Evolutionary conservation across 2,797 vertebrate species (phyloP).

Genomic region (Cheirogaleus major): DNA sequence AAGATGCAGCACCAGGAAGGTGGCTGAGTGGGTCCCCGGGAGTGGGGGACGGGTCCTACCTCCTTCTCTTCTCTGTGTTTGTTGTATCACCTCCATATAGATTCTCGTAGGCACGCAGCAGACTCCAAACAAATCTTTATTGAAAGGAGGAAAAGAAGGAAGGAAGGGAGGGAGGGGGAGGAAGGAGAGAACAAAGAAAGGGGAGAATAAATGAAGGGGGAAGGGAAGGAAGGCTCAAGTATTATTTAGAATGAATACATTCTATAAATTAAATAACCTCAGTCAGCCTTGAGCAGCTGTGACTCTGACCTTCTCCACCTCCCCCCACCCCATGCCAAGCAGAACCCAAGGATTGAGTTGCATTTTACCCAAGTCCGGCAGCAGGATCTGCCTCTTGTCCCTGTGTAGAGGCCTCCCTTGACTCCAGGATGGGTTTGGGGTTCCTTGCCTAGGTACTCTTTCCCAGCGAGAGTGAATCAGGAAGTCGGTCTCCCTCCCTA

Average conservation of each 20-base stretch:
- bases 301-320: background rate
- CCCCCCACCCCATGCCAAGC: accelerated
- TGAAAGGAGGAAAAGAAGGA: background rate
- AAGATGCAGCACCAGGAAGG: background rate
- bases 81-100: background rate
- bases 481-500: background rate
- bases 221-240: background rate
- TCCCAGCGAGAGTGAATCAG: background rate
- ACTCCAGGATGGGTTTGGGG: background rate
- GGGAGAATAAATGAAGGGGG: background rate
- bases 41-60: background rate
- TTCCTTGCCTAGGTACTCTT: background rate
- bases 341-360: background rate
- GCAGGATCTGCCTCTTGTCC: accelerated
- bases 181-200: background rate
- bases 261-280: background rate
- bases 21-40: too few relatives aligned
- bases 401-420: background rate
- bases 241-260: background rate
- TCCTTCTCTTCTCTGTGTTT: background rate
- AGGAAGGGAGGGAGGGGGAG: background rate
- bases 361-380: background rate
- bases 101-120: background rate
- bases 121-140: background rate
- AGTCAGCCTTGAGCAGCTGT: background rate